A percentile compares a stretch with the other conserved stretches of the same genome.
Conservation (phyloP, 92 coral and sea anemone species). For the Scolanthus callimorphus region DNA sequence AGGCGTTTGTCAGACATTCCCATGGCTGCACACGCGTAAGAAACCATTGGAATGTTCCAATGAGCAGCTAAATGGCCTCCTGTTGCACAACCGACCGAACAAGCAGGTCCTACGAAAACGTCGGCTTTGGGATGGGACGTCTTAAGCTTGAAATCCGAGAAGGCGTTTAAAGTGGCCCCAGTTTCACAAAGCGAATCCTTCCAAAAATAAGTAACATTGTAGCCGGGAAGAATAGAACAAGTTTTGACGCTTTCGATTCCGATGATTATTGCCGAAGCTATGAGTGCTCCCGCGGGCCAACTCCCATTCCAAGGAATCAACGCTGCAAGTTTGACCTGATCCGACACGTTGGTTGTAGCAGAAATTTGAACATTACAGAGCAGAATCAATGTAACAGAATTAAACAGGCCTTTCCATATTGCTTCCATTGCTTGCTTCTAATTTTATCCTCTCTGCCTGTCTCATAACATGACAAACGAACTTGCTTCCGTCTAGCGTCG, state of each 20-base stretch:
- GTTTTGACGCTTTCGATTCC: constrained; percentile 43
- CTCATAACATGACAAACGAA: too few species aligned
- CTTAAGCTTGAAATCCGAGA: constrained; percentile 47
- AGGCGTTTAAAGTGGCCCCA: constrained; percentile 53
- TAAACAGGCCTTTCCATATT: too few species aligned
- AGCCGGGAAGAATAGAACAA: constrained; percentile 35
- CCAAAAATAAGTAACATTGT: constrained; percentile 62
- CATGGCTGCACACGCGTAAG: constrained; percentile 65
- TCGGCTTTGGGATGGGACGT: constrained; percentile 47
- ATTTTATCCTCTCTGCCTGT: too few species aligned
- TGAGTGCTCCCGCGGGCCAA: constrained; percentile 67
- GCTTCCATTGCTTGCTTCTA: too few species aligned
- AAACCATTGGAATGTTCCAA: constrained; percentile 77
- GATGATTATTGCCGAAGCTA: constrained; percentile 67
- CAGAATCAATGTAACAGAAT: too few species aligned
- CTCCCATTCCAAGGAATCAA: constrained; percentile 77
- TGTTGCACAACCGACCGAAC: constrained; percentile 70
- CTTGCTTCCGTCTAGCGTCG: too few species aligned
- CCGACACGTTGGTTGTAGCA: too few species aligned
- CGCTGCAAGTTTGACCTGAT: constrained; percentile 63
- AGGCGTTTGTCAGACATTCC: constrained; percentile 39
- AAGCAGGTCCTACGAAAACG: constrained; percentile 64
- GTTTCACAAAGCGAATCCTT: constrained; percentile 47
- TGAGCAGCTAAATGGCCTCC: constrained; percentile 64
- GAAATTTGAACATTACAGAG: too few species aligned